Evolutionary conservation across 2,797 vertebrate genomes (phyloP).

Genomic region (Argentina silus): DNA sequence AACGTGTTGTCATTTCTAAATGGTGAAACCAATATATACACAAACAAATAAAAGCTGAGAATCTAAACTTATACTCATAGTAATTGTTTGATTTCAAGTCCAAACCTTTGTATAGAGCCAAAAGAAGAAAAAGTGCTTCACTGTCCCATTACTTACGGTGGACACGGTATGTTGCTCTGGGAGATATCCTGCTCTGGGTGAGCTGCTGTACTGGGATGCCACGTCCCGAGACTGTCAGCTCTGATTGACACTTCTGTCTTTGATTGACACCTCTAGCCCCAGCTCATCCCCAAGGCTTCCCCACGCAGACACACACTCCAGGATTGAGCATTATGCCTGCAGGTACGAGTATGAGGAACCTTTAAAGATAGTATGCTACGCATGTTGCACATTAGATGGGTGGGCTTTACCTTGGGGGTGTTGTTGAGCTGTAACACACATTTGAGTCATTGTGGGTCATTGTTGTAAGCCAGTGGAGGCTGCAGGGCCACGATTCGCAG

Average conservation of each 20-base stretch:
- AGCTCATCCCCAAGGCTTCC: not conserved
- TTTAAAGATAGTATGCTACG: not conserved
- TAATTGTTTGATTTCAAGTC: too few species aligned
- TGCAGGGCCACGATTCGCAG: not conserved
- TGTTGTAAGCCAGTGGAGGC: not conserved
- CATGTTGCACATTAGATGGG: not conserved
- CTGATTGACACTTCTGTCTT: not conserved
- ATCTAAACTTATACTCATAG: too few species aligned
- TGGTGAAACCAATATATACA: too few species aligned
- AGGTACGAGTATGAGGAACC: not conserved
- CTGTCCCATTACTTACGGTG: too few species aligned
- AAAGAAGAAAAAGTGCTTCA: too few species aligned
- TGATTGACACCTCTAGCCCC: not conserved
- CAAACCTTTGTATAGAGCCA: too few species aligned
- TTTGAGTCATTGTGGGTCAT: not conserved
- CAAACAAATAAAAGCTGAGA: too few species aligned
- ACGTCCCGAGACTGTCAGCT: not conserved
- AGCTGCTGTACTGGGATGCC: too few species aligned
- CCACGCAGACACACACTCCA: not conserved
- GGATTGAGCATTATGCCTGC: constrained; percentile 1
- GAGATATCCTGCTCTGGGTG: too few species aligned
- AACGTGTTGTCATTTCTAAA: too few species aligned
- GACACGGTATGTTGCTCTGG: too few species aligned
- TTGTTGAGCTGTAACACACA: not conserved
- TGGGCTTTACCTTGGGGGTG: not conserved